Base-by-base conservation (phyloP, 2,113 vertebrate species). In the Sprattus sprattus region DNA sequence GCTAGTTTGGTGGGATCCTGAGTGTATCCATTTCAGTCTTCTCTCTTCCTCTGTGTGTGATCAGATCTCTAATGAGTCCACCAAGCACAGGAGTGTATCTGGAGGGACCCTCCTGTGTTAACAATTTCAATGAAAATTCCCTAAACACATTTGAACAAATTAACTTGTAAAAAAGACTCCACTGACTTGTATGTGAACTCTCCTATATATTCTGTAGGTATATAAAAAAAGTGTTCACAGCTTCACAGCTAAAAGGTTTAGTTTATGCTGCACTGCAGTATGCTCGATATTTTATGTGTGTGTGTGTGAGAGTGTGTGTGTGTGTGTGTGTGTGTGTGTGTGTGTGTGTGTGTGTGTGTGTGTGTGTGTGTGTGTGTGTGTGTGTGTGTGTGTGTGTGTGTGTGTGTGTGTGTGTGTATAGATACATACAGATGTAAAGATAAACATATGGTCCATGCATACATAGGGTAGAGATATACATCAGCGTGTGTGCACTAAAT, bases 361-460 rank as follows among this genome's bases (percentile, higher is more conserved):
- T 47, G 46, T 10, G 46, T 10, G 6, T 8, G 52, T 50, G 39
- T 85, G 49, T 81, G 39, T 71, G 82, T 60, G 75, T 64, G 46
- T 88, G 54, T 82, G 67, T 84, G 15, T 84, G 78, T 82, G 81
- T n/a, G 6, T 71, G 50, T 54, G 57, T 6, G 75, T 64, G 50
- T 54, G 71, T 80, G 71, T 80, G 1, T 0, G 54, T 81, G 52
- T 20, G 47, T 49, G 6, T 49, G 47, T 49, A 1, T 49, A 0
- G 82, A 8, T 78, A 49, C 47, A 49, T 49, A 49, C 7, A 49
- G 8, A 49, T 47, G 9, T 47, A 47, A 7, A 47, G 46, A 47
- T 47, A 49, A 8, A 49, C 11, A 49, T 49, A 11, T 49, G 6
- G 8, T 49, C 8, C 11, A 49, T 11, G 11, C 47, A 49, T 8